phyloP scores from a whole-genome alignment of 1,140 invertebrate genomes.

The Leptopilina boulardi region DNA sequence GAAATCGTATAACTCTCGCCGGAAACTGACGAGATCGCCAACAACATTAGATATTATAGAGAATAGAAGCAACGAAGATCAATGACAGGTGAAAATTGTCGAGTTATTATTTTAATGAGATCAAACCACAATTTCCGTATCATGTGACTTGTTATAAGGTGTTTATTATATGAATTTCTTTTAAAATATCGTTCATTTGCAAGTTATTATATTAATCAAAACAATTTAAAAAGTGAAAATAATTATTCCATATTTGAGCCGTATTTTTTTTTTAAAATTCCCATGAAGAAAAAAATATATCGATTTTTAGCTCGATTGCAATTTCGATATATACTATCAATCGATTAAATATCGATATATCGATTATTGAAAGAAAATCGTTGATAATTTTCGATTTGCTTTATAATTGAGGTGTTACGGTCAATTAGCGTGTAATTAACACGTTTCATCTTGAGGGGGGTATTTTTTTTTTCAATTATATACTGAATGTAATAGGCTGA shows the following conservation, averaged over 20 bases:
- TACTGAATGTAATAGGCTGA: conserved; percentile 3
- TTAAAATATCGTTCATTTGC: no score
- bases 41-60: neutral
- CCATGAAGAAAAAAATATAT: no score
- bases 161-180: no score
- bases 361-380: neutral
- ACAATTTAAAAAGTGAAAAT: no score
- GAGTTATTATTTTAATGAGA: conserved; percentile 39
- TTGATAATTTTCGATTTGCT: neutral
- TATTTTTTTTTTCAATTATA: neutral
- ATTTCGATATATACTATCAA: no score
- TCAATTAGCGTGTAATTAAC: neutral
- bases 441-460: neutral
- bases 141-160: no score
- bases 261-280: no score
- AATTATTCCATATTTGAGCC: no score
- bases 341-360: no score
- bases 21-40: conserved; percentile 7
- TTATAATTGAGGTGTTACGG: conserved; percentile 3
- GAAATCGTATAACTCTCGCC: conserved; percentile 10
- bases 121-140: conserved; percentile 5
- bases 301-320: no score
- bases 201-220: no score
- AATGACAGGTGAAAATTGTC: conserved; percentile 37
- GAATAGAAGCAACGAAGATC: conserved; percentile 15